These are phyloP conservation scores for Lypha dubia DNA, from an alignment of 2,888 invertebrate species.

Conservation along the genomic window DNA sequence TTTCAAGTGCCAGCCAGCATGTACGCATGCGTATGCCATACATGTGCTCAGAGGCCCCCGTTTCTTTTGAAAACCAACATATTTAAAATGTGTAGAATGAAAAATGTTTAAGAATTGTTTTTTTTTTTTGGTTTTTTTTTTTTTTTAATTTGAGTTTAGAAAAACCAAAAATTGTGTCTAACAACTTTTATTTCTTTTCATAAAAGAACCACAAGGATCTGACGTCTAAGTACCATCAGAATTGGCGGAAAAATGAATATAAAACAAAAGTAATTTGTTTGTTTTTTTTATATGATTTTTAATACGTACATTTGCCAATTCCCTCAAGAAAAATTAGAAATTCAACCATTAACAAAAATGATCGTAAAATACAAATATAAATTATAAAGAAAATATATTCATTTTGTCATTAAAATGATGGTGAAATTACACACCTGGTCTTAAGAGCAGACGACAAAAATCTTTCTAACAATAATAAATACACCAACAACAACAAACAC, in stretches of 20 bases:
- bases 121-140: no score
- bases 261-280: conserved; percentile 42
- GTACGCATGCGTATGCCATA: conserved; percentile 62
- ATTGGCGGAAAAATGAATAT: conserved; percentile 24
- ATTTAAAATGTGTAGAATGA: conserved; percentile 18
- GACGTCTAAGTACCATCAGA: conserved; percentile 46
- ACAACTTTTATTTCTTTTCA: conserved; percentile 3
- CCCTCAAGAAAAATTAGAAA: conserved; percentile 66
- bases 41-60: conserved; percentile 50
- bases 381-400: not conserved
- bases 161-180: conserved; percentile 1
- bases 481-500: no score
- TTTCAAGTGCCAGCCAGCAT: conserved; percentile 69
- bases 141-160: conserved; percentile 44
- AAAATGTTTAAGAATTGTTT: conserved; percentile 44
- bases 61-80: conserved; percentile 21
- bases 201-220: conserved; percentile 46
- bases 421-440: conserved; percentile 61
- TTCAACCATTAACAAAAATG: conserved; percentile 61
- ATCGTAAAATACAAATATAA: conserved; percentile 48
- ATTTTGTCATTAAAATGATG: conserved; percentile 42
- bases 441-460: conserved; percentile 29
- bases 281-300: conserved; percentile 26
- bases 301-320: conserved; percentile 63
- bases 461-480: no score